Evolutionary conservation across 2,888 invertebrate species (phyloP), one percentile per base, ranked within the genome.

Genomic region (Amphipyra berbera): DNA sequence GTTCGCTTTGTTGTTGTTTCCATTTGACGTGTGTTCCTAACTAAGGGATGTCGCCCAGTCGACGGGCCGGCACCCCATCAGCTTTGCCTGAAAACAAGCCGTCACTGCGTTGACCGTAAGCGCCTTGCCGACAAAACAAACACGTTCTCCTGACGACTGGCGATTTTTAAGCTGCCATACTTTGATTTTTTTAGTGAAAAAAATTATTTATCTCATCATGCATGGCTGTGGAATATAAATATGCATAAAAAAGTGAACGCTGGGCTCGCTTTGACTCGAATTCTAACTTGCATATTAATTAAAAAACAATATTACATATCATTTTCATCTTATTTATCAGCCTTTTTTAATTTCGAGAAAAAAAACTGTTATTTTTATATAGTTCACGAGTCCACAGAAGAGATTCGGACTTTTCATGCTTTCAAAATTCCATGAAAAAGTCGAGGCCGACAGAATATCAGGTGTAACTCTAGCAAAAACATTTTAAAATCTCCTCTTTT

Each of bases 401-500:
- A 2, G 21, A 2, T 21, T 21, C 21, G 21, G 21, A 3, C 6
- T 30, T 7, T 4, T 2, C 6, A 37, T 37, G 10, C 3, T 37
- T 6, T 37, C 10, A 10, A 37, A 10, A 37, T 68, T 61, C 37
- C 40, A 30, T 30, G 13, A 41, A 30, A 33, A 12, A 8, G 14
- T 15, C n/a, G 12, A 41, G 47, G 54, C 30, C 30, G 7, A 10
- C 55, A 58, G 53, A 59, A 57, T 55, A 48, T 52, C n/a, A 38
- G 49, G 54, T 63, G 65, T 62, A 58, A 63, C 68, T 60, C 60
- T 70, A 63, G 59, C 62, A 73, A 73, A 61, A 64, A 76, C 76
- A 74, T 82, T 83, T 82, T 77, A 74, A 84, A 84, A 79, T 79
- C 76, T 71, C 69, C 77, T 72, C 75, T 82, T 80, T 82, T 77